Evolutionary conservation across 2,797 vertebrate genomes (phyloP).

Genomic region (Scolopax bukidnonensis): DNA sequence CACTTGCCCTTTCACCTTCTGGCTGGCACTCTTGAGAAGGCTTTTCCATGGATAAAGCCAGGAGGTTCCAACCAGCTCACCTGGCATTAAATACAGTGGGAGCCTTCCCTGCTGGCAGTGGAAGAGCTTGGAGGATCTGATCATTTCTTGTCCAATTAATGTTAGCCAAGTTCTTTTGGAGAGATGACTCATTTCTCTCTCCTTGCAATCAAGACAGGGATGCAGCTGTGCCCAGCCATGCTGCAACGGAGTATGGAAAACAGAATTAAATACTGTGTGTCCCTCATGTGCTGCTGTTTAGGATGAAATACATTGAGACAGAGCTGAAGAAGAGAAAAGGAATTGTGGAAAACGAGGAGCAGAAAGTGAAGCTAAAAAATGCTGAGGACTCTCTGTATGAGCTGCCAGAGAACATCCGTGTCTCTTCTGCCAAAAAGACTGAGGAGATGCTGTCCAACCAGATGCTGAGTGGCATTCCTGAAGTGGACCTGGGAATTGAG

Average conservation of each 20-base stretch:
- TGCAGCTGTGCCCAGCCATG: neutral
- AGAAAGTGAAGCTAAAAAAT: conserved; percentile 92
- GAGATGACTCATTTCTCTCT: neutral
- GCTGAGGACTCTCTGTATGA: conserved; percentile 95
- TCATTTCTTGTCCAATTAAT: neutral
- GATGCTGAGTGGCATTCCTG: conserved; percentile 98
- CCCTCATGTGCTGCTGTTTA: neutral
- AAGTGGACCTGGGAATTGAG: conserved; percentile 98
- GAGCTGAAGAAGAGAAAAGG: conserved; percentile 88
- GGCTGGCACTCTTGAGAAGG: neutral
- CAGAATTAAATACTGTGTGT: neutral
- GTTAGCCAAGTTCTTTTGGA: neutral
- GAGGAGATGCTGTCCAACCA: conserved; percentile 99
- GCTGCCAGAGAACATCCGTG: conserved; percentile 92
- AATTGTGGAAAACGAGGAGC: conserved; percentile 90
- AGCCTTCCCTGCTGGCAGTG: neutral
- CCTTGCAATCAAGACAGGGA: neutral
- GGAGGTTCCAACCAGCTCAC: neutral
- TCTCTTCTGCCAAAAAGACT: conserved; percentile 96
- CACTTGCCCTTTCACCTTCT: neutral
- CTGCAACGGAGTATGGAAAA: neutral
- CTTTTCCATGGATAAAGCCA: neutral
- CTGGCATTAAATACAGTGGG: neutral
- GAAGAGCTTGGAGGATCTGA: neutral
- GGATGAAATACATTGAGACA: conserved; percentile 87